Conservation (phyloP, 2,797 vertebrate genomes). For the Hemitrygon akajei region DNA sequence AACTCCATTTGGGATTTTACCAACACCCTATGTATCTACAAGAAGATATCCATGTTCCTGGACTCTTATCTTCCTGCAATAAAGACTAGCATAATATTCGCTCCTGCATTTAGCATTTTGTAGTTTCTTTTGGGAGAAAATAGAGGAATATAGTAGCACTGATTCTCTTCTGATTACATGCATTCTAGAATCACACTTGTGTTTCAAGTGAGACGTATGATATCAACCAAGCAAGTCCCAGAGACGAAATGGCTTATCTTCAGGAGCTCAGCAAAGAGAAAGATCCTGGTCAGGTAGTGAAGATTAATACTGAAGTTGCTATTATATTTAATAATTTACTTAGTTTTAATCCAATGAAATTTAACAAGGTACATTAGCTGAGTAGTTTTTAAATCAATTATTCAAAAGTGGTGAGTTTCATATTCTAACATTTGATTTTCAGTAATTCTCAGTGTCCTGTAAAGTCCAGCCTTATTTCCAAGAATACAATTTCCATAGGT, state of each 20-base stretch:
- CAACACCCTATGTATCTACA: too few relatives aligned
- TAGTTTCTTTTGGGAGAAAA: not conserved
- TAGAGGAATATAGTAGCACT: not conserved
- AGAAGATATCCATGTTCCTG: too few relatives aligned
- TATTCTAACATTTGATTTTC: not conserved
- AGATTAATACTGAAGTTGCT: not conserved
- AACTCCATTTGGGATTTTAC: too few relatives aligned
- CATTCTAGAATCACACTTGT: slow-evolving; percentile 47
- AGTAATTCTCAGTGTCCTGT: not conserved
- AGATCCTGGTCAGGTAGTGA: slow-evolving; percentile 46
- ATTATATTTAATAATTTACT: not conserved
- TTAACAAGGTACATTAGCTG: not conserved
- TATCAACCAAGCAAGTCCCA: slow-evolving; percentile 52
- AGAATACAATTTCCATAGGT: too few relatives aligned
- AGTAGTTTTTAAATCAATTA: not conserved
- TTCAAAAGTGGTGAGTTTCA: not conserved
- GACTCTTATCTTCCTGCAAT: too few relatives aligned
- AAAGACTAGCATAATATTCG: too few relatives aligned
- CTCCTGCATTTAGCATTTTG: not conserved
- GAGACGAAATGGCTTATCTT: slow-evolving; percentile 31
- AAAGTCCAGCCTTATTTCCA: too few relatives aligned
- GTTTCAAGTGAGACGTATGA: slow-evolving; percentile 58
- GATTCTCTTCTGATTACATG: not conserved
- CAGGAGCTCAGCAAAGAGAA: slow-evolving; percentile 36
- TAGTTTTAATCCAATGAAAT: not conserved